These are phyloP conservation scores for Hydraecia micacea DNA, from an alignment of 2,888 invertebrate species.

Conservation along the genomic window DNA sequence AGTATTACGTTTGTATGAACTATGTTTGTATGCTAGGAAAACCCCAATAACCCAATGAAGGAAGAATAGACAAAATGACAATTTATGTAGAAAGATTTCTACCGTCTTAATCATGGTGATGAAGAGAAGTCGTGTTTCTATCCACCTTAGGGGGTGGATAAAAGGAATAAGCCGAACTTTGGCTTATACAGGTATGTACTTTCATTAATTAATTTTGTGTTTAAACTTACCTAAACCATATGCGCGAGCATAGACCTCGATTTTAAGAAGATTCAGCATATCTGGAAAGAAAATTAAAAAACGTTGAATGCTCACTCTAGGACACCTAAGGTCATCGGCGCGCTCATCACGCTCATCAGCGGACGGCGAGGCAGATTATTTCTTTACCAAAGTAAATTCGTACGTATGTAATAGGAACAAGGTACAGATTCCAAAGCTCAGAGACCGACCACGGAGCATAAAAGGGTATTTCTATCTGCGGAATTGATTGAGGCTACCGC, in stretches of 20 bases:
- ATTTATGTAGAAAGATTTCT: too few species aligned
- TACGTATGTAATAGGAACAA: background rate
- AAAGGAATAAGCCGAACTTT: too few species aligned
- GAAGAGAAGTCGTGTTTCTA: too few species aligned
- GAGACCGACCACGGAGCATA: background rate
- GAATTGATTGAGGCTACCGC: too few species aligned
- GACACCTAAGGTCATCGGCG: background rate
- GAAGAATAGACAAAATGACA: too few species aligned
- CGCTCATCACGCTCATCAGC: too few species aligned
- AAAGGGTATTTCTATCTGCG: background rate
- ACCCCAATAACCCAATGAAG: background rate
- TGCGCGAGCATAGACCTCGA: background rate
- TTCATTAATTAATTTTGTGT: background rate
- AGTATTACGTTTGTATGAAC: too few species aligned
- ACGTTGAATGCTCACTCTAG: background rate
- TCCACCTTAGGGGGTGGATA: too few species aligned
- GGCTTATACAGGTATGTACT: too few species aligned
- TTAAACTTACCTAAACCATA: slow-evolving; percentile 16
- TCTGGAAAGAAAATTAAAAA: background rate
- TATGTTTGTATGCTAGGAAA: background rate
- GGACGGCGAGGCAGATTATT: background rate
- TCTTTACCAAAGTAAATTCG: background rate
- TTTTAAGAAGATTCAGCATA: background rate
- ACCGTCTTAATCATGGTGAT: too few species aligned
- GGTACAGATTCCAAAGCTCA: background rate